Percentiles rank a stretch among this genome's conserved stretches.
phyloP scores from a whole-genome alignment of 2,888 invertebrate species.

The Sinohyriopsis cumingii region DNA sequence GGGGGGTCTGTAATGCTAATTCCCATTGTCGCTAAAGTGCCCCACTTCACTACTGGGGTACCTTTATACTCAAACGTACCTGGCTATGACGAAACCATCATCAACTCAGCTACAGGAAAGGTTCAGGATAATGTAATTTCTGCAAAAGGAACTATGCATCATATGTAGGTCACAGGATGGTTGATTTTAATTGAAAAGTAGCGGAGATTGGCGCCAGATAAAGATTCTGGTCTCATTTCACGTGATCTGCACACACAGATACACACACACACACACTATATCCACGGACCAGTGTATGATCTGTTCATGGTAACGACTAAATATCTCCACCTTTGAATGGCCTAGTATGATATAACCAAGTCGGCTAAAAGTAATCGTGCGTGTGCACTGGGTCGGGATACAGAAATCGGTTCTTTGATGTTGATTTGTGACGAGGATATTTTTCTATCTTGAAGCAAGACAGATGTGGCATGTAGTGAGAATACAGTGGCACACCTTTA shows the following conservation, averaged over 20 bases:
- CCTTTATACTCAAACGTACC: constrained; percentile 61
- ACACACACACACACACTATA: constrained; percentile 20
- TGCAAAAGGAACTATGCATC: constrained; percentile 56
- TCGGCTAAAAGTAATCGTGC: constrained; percentile 59
- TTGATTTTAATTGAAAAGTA: constrained; percentile 61
- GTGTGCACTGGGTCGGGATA: constrained; percentile 37
- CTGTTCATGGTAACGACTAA: constrained; percentile 60
- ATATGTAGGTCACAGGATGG: constrained; percentile 60
- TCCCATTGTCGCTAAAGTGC: no score
- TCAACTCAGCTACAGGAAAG: constrained; percentile 32
- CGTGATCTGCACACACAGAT: constrained; percentile 52
- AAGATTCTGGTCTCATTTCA: constrained; percentile 60
- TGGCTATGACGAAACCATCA: constrained; percentile 42
- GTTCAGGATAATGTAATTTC: constrained; percentile 47
- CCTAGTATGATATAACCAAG: constrained; percentile 51
- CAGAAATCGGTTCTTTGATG: constrained; percentile 42
- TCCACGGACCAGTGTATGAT: constrained; percentile 60
- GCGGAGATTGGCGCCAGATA: constrained; percentile 49
- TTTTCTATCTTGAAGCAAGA: constrained; percentile 54
- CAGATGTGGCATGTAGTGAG: constrained; percentile 45
- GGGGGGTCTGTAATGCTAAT: no score
- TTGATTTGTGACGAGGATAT: constrained; percentile 54
- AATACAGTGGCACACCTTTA: constrained; percentile 52
- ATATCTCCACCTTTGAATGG: constrained; percentile 62
- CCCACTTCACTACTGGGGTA: no score